phyloP scores from a whole-genome alignment of 2,797 vertebrate species.

The Champsocephalus gunnari region DNA sequence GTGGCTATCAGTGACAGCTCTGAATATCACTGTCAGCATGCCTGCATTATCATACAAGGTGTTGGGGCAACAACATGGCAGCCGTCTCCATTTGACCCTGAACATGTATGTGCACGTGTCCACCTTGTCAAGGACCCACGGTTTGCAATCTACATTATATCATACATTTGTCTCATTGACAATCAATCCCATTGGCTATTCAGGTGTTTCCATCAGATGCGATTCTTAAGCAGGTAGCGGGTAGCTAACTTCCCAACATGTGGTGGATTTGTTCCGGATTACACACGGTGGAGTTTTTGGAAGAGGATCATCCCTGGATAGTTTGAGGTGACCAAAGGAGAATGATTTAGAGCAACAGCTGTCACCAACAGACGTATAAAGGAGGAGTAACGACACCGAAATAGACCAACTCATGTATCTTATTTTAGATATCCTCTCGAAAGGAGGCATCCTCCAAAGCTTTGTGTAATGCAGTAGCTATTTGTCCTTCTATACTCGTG shows the following conservation, averaged over 20 bases:
- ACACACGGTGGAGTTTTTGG: conserved; percentile 10
- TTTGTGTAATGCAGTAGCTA: conserved; percentile 5
- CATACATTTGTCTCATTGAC: not conserved
- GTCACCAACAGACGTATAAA: conserved; percentile 44
- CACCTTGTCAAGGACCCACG: not conserved
- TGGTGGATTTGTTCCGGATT: conserved; percentile 37
- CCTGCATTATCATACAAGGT: conserved; percentile 9
- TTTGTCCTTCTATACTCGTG: conserved; percentile 15
- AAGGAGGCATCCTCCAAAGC: conserved; percentile 53
- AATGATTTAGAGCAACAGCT: conserved; percentile 68
- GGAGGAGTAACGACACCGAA: conserved; percentile 50
- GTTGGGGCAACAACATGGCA: not conserved
- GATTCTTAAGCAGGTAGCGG: not conserved
- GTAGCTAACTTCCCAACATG: not conserved
- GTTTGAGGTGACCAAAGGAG: conserved; percentile 42
- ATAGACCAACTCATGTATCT: conserved; percentile 51
- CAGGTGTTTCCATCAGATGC: not conserved
- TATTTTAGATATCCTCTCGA: conserved; percentile 59
- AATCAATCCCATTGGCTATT: not conserved
- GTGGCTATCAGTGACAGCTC: conserved; percentile 5
- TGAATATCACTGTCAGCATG: conserved; percentile 1
- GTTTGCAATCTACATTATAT: not conserved
- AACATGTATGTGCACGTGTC: not conserved
- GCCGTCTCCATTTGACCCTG: conserved; percentile 5
- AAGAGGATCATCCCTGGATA: conserved; percentile 34